Base-by-base conservation (phyloP, 1,140 invertebrate species). In the Apocrypta bakeri region DNA sequence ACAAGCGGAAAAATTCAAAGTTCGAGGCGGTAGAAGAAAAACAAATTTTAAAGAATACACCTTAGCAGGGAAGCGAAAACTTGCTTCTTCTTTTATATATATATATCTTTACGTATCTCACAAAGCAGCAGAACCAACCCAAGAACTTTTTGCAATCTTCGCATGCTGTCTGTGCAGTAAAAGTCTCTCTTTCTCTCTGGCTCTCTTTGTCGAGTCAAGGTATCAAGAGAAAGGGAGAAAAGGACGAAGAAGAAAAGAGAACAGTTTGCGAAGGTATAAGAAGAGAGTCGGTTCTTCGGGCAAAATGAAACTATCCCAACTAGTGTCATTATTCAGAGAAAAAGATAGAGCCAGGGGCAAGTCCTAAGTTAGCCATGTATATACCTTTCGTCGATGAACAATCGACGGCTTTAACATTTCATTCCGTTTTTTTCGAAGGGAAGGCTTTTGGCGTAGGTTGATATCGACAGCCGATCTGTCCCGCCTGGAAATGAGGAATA, bases 401-500 rank as follows among this genome's bases (percentile, higher is more conserved):
- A 40, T 72, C 37, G 69, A 21, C 63, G 27, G 24, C 14, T 66
- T 27, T 66, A 12, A 2, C 63, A 27, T 66, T 27, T 25, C 25
- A 27, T 66, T 66, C 12, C 63, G 63, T 1, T n/a, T n/a, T 1
- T n/a, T n/a, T n/a, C n/a, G n/a, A n/a, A n/a, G n/a, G n/a, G n/a
- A n/a, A n/a, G n/a, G 61, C 17, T 63, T 6, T 7, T n/a, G 2
- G 7, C 12, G 61, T 42, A 11, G 40, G 40, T 27, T 29, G 68
- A 31, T 71, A 71, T 71, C 68, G 68, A 71, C 68, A 71, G 68
- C 31, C 68, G 29, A n/a, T 71, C 68, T 37, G 31, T 37, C 29
- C 48, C 6, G 17, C 14, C 12, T 56, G 48, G 68, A 21, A 69
- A 69, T 69, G 66, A 31, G 66, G 29, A 29, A 69, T 69, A 31